A percentile compares a stretch with the other conserved stretches of the same genome.
Evolutionary conservation across 2,888 invertebrate species (phyloP).

Genomic region (Reticulitermes lucifugus): DNA sequence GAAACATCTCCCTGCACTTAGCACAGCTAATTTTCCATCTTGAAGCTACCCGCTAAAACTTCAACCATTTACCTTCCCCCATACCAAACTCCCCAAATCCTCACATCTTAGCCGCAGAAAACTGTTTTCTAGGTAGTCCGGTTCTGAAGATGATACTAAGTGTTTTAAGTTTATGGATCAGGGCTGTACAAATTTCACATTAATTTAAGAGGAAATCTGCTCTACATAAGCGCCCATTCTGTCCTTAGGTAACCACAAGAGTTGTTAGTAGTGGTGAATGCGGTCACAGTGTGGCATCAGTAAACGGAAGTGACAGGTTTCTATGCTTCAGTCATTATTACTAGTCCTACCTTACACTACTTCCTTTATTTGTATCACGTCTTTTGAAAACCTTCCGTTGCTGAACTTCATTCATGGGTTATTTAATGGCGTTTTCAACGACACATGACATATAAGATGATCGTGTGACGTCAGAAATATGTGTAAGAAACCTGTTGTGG

Average conservation of each 20-base stretch:
- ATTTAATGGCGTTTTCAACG: too few species aligned
- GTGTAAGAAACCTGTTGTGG: too few species aligned
- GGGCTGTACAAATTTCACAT: not conserved
- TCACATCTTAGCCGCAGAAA: not conserved
- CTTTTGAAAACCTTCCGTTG: too few species aligned
- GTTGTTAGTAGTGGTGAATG: too few species aligned
- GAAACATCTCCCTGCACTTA: not conserved
- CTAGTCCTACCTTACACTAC: too few species aligned
- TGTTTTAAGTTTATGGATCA: not conserved
- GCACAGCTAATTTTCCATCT: constrained; percentile 1
- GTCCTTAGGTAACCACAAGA: not conserved
- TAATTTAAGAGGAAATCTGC: not conserved
- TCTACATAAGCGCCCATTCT: not conserved
- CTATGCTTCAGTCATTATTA: too few species aligned
- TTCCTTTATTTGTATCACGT: too few species aligned
- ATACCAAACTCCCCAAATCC: not conserved
- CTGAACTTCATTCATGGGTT: too few species aligned
- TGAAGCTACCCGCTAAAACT: not conserved
- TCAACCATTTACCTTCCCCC: not conserved
- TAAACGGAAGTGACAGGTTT: too few species aligned
- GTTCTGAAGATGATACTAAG: not conserved
- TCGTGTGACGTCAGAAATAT: too few species aligned
- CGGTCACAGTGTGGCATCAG: too few species aligned
- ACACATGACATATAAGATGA: too few species aligned
- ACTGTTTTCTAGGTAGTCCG: not conserved